These are phyloP conservation scores for Callaeas wilsoni DNA, from an alignment of 2,113 vertebrate species.

Conservation along the genomic window DNA sequence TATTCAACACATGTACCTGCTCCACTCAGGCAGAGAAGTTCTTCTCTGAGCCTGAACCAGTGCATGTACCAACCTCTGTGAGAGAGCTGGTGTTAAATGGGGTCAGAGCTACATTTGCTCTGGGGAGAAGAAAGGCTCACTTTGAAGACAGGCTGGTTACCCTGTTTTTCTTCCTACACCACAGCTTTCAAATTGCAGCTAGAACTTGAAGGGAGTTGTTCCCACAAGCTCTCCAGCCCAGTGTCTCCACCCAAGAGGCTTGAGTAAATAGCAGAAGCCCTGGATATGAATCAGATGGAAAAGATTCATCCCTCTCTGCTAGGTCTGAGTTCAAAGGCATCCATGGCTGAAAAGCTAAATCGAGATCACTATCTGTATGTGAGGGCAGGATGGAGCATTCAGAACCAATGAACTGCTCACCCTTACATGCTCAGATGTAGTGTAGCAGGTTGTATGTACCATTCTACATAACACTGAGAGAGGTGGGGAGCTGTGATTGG, in stretches of 20 bases:
- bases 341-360: constrained; percentile 36
- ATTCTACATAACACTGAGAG: neutral
- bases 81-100: constrained; percentile 29
- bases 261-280: constrained; percentile 52
- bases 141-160: constrained; percentile 59
- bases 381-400: neutral
- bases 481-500: neutral
- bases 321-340: constrained; percentile 58
- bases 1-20: neutral
- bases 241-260: constrained; percentile 55
- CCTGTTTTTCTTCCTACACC: constrained; percentile 60
- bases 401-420: constrained; percentile 40
- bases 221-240: constrained; percentile 53
- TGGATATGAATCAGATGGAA: constrained; percentile 65
- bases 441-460: neutral
- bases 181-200: constrained; percentile 56
- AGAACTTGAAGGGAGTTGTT: constrained; percentile 62
- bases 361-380: constrained; percentile 36
- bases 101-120: constrained; percentile 40
- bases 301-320: constrained; percentile 47
- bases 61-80: neutral
- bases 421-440: neutral
- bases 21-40: neutral
- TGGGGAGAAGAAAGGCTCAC: constrained; percentile 47
- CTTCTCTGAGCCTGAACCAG: neutral